phyloP scores from a whole-genome alignment of 2,888 invertebrate species.

The Melinopterus prodromus region DNA sequence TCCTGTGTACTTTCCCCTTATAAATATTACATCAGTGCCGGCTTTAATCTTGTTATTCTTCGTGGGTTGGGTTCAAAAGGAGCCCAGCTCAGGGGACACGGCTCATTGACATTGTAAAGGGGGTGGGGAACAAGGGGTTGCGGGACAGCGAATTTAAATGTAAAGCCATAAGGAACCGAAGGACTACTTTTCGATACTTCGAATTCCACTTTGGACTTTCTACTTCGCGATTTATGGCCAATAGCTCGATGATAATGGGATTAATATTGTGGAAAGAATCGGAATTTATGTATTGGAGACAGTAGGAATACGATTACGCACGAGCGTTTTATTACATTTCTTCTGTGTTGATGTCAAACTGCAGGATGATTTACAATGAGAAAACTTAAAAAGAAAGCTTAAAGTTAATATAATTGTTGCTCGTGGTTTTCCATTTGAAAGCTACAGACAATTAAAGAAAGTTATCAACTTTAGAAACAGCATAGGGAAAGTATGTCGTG shows the following conservation, averaged over 20 bases:
- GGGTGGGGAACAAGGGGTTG: not conserved
- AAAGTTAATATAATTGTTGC: too few relatives aligned
- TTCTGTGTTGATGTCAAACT: too few relatives aligned
- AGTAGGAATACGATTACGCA: not conserved
- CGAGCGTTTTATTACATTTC: too few relatives aligned
- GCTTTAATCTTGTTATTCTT: slow-evolving; percentile 4
- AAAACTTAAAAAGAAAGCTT: too few relatives aligned
- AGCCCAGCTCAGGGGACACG: not conserved
- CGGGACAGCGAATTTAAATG: slow-evolving; percentile 4
- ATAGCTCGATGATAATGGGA: not conserved
- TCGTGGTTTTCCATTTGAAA: too few relatives aligned
- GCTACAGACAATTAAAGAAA: too few relatives aligned
- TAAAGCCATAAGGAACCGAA: not conserved
- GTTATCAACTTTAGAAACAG: too few relatives aligned
- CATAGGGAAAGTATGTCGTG: too few relatives aligned
- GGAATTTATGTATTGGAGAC: not conserved
- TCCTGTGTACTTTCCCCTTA: slow-evolving; percentile 4
- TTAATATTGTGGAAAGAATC: not conserved
- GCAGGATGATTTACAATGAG: too few relatives aligned
- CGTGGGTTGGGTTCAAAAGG: slow-evolving; percentile 4
- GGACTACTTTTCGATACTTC: not conserved
- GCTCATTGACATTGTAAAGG: slow-evolving; percentile 4
- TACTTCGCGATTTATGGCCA: not conserved
- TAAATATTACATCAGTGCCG: slow-evolving; percentile 4
- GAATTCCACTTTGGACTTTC: not conserved